Conservation (phyloP, 1,140 invertebrate genomes). For the Drosophila nannoptera region DNA sequence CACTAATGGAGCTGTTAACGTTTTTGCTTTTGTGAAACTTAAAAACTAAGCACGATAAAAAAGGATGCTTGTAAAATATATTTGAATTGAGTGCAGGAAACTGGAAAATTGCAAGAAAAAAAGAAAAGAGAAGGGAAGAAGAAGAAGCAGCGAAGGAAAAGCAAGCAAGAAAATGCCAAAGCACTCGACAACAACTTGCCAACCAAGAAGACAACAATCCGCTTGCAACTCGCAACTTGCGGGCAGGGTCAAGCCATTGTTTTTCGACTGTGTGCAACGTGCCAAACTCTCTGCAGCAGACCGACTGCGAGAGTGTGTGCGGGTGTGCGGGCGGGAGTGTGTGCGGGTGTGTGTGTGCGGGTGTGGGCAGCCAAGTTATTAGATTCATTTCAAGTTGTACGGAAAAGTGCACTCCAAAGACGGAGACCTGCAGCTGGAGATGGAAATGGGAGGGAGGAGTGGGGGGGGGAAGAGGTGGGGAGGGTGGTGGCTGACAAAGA, state of each 20-base stretch:
- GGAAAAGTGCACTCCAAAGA: constrained; percentile 74
- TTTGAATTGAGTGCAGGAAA: constrained; percentile 72
- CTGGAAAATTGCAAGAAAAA: constrained; percentile 37
- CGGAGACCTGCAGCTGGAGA: constrained; percentile 34
- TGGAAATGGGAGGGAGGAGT: not conserved
- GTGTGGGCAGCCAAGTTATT: constrained; percentile 63
- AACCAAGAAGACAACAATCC: constrained; percentile 37
- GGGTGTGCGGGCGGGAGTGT: too few relatives aligned
- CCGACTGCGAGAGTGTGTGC: too few relatives aligned
- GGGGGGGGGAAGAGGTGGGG: too few relatives aligned
- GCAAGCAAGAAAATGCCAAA: constrained; percentile 54
- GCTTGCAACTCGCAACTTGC: constrained; percentile 39
- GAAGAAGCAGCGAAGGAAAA: constrained; percentile 4
- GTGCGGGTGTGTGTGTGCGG: constrained; percentile 18
- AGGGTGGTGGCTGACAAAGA: not conserved
- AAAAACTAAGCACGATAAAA: constrained; percentile 34
- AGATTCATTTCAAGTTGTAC: constrained; percentile 75
- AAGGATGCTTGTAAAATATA: constrained; percentile 65
- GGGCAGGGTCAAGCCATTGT: constrained; percentile 34
- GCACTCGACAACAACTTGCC: constrained; percentile 59
- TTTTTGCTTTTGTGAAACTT: constrained; percentile 47
- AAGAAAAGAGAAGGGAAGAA: constrained; percentile 16
- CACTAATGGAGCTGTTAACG: constrained; percentile 77
- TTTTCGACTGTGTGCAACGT: constrained; percentile 24
- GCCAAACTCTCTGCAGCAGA: too few relatives aligned